A percentile compares a stretch with the other conserved stretches of the same genome.
Conservation (phyloP, 1,140 invertebrate genomes). For the Ceratina japonica region DNA sequence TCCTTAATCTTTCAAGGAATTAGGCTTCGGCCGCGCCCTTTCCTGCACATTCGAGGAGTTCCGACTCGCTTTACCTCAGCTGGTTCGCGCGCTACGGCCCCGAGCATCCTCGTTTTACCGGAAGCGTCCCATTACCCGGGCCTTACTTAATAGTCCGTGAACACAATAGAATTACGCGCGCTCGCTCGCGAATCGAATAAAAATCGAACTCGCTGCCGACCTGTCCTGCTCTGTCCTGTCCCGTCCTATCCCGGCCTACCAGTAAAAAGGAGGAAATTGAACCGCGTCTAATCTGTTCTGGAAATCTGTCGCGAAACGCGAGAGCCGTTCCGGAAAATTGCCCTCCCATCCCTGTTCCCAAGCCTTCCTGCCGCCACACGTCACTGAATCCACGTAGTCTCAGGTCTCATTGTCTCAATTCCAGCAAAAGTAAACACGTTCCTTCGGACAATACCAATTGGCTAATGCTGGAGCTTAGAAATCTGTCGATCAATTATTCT, state of each 20-base stretch:
- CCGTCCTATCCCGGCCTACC: background rate
- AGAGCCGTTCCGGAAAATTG: conserved; percentile 62
- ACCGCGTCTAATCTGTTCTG: conserved; percentile 62
- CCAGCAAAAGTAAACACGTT: conserved; percentile 26
- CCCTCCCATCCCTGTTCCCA: conserved; percentile 27
- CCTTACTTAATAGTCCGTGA: conserved; percentile 80
- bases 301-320: conserved; percentile 64
- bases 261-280: conserved; percentile 67
- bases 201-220: conserved; percentile 65
- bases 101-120: conserved; percentile 69
- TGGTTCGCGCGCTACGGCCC: conserved; percentile 24
- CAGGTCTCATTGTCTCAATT: conserved; percentile 38
- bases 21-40: conserved; percentile 76
- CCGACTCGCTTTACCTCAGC: conserved; percentile 41
- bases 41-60: conserved; percentile 78
- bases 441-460: background rate
- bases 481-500: too few species aligned
- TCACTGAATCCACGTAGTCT: conserved; percentile 40
- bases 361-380: conserved; percentile 30
- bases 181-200: conserved; percentile 72
- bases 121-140: conserved; percentile 74
- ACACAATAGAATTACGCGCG: conserved; percentile 79
- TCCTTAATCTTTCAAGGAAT: conserved; percentile 78
- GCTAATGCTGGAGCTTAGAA: background rate
- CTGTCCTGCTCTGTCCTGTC: background rate